These are phyloP conservation scores for Conops quadrifasciatus DNA, from an alignment of 2,888 invertebrate genomes.

Conservation along the genomic window DNA sequence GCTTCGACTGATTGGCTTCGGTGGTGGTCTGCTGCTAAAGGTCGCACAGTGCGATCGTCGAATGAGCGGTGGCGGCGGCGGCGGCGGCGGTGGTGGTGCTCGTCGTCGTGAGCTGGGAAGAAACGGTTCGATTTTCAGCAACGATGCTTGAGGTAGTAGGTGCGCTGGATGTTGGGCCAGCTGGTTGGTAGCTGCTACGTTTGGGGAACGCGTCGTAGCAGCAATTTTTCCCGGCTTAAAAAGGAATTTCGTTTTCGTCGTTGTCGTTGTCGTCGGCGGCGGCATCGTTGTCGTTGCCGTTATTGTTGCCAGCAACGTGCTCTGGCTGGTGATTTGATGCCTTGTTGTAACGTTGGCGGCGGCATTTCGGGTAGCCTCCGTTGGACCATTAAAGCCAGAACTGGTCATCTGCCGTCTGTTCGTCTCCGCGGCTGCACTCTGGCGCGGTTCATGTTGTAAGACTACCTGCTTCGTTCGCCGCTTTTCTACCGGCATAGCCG, in stretches of 20 bases:
- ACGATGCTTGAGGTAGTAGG: slow-evolving; percentile 63
- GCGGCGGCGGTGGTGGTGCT: slow-evolving; percentile 59
- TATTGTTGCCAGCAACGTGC: slow-evolving; percentile 32
- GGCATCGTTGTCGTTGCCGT: slow-evolving; percentile 30
- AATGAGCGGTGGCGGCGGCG: slow-evolving; percentile 60
- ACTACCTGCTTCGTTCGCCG: slow-evolving; percentile 58
- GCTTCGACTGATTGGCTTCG: slow-evolving; percentile 47
- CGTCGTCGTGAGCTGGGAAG: slow-evolving; percentile 63
- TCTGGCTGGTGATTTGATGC: slow-evolving; percentile 34
- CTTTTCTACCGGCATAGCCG: slow-evolving; percentile 62
- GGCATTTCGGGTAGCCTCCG: not conserved
- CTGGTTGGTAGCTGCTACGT: slow-evolving; percentile 31
- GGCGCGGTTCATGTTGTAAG: slow-evolving; percentile 46
- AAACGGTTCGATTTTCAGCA: slow-evolving; percentile 66
- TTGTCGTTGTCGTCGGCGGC: slow-evolving; percentile 38
- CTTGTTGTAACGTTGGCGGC: slow-evolving; percentile 12
- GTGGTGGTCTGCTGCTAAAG: slow-evolving; percentile 57
- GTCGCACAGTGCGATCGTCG: slow-evolving; percentile 65
- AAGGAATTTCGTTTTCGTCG: slow-evolving; percentile 36
- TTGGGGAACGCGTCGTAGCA: not conserved
- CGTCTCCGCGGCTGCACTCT: slow-evolving; percentile 27
- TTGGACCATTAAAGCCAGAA: slow-evolving; percentile 35
- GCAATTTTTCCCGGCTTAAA: slow-evolving; percentile 40
- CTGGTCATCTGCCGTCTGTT: slow-evolving; percentile 26
- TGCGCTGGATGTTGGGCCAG: slow-evolving; percentile 50